Conservation (phyloP, 37 sponge, comb jelly and placozoan genomes). For the Agelas oroides region DNA sequence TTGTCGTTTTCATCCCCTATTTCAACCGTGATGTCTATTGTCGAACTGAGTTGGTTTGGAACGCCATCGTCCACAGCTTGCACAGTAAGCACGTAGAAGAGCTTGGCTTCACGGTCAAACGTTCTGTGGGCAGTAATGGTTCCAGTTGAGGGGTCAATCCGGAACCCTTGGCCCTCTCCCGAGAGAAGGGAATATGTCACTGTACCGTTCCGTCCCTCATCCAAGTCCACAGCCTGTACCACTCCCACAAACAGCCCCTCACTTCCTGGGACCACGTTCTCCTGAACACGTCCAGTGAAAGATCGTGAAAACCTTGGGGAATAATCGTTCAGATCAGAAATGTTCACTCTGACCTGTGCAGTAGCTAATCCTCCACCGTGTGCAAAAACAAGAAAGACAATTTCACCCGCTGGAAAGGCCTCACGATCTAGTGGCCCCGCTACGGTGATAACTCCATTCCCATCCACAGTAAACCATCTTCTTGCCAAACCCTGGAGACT, state of each 20-base stretch:
- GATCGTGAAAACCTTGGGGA: constrained; percentile 29
- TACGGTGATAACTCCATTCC: constrained; percentile 34
- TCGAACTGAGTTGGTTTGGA: constrained; percentile 27
- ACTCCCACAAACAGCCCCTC: constrained; percentile 40
- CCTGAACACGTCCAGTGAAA: constrained; percentile 19
- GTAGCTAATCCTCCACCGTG: constrained; percentile 39
- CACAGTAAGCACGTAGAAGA: constrained; percentile 21
- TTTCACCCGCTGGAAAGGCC: constrained; percentile 26
- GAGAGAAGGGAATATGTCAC: constrained; percentile 36
- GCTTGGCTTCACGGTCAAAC: constrained; percentile 53
- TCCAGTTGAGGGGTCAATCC: constrained; percentile 57
- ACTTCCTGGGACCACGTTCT: constrained; percentile 30
- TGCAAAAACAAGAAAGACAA: constrained; percentile 47
- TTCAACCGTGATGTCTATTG: constrained; percentile 37
- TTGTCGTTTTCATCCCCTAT: constrained; percentile 88
- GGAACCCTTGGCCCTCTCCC: constrained; percentile 34
- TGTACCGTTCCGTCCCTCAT: constrained; percentile 58
- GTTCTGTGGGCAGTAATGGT: constrained; percentile 17
- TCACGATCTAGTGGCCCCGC: constrained; percentile 59
- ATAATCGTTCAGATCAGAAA: constrained; percentile 64
- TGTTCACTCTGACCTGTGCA: constrained; percentile 20
- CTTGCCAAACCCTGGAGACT: constrained; percentile 26
- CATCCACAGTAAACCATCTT: constrained; percentile 44
- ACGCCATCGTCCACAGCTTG: constrained; percentile 61
- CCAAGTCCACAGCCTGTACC: constrained; percentile 63